A percentile compares a stretch with the other conserved stretches of the same genome.
Conservation (phyloP, 2,113 vertebrate genomes). For the Oxygymnocypris stewartii region DNA sequence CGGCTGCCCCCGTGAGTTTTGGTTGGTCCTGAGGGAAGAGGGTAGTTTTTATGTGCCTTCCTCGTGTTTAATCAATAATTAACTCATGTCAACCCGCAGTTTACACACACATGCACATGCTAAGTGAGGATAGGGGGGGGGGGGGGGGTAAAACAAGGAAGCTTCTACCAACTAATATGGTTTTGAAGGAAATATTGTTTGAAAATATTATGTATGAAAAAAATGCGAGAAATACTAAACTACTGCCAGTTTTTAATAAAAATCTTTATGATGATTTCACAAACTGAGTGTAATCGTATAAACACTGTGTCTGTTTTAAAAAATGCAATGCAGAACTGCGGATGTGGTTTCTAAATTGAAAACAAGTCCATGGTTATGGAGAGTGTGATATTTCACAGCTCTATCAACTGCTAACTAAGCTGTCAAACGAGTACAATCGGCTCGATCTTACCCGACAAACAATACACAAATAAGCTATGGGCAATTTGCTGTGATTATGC, state of each 20-base stretch:
- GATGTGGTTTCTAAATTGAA: slow-evolving; percentile 64
- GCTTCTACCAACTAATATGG: background rate
- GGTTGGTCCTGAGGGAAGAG: slow-evolving; percentile 68
- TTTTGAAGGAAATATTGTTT: background rate
- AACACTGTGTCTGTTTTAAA: slow-evolving; percentile 15
- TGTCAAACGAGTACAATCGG: slow-evolving; percentile 75
- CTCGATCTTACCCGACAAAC: slow-evolving; percentile 65
- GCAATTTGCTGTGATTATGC: slow-evolving; percentile 69
- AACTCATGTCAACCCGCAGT: slow-evolving; percentile 72
- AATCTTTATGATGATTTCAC: background rate
- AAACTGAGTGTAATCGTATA: slow-evolving; percentile 6
- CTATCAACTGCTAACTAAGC: slow-evolving; percentile 77
- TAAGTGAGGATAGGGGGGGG: slow-evolving; percentile 31
- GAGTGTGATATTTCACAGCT: slow-evolving; percentile 78
- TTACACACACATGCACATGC: slow-evolving; percentile 56
- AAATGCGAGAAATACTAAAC: background rate
- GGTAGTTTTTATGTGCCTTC: slow-evolving; percentile 59
- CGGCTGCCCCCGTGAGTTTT: slow-evolving; percentile 72
- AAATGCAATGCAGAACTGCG: slow-evolving; percentile 41
- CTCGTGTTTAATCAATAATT: slow-evolving; percentile 82
- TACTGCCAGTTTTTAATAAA: background rate
- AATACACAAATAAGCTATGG: slow-evolving; percentile 73
- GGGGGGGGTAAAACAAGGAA: background rate
- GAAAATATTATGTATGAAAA: too few relatives aligned
- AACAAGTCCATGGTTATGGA: slow-evolving; percentile 56